Evolutionary conservation across 1,140 invertebrate species (phyloP), one percentile per base, ranked within the genome.

Genomic region (Monomorium pharaonis): DNA sequence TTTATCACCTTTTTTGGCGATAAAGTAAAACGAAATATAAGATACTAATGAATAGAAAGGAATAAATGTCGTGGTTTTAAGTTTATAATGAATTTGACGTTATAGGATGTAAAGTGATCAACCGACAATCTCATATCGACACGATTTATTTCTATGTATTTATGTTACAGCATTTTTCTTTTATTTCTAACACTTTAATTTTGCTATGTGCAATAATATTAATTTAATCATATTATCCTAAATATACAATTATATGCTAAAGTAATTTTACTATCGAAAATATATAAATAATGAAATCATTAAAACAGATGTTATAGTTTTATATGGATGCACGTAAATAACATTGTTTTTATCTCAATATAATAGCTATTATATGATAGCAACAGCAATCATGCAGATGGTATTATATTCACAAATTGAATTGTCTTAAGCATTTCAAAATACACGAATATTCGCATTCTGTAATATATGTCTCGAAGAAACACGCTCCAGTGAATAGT

Each of bases 361-460:
- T 72, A 81, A 72, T 70, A n/a, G 21, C 10, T 70, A 58, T 6
- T n/a, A 10, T 56, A 30, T 18, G 6, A 33, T 21, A n/a, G 10
- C 33, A 81, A 80, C 56, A 56, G 37, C n/a, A 70, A 30, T n/a
- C 33, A 37, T n/a, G 49, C 63, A 70, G 24, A 83, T 58, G 24
- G 27, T 0, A 2, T 12, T 56, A 24, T 4, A 3, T 81, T 70
- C 14, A 56, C 33, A 83, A 83, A 83, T 74, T 83, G 67, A 24
- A 60, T 83, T 69, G 63, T 80, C 54, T 5, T 33, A 80, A 78
- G 21, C 10, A 6, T 78, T 65, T 1, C 37, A 56, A 54, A 81
- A 5, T 81, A 81, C 51, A 81, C 33, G 78, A 81, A 60, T 74
- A 83, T 27, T 74, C 54, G 77, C 51, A 44, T 63, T 2, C 60